These are phyloP conservation scores for Hydractinia echinata DNA, from an alignment of 30 jellyfish, hydroid and myxozoan genomes.

Conservation along the genomic window DNA sequence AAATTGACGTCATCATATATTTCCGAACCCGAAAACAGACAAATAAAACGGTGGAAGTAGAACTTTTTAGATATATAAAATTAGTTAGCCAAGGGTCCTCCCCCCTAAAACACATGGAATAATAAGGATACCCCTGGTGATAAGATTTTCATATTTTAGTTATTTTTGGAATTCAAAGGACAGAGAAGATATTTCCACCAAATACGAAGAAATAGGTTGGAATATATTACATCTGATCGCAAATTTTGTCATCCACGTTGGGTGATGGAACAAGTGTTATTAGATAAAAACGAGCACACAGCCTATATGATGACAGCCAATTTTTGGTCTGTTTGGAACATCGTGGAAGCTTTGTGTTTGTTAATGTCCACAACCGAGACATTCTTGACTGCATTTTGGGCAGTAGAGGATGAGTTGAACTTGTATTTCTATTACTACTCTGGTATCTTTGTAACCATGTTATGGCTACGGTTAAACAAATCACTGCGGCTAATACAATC, in stretches of 20 bases:
- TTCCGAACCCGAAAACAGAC: too few relatives aligned
- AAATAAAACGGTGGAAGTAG: too few relatives aligned
- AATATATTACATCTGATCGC: neutral
- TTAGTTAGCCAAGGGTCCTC: too few relatives aligned
- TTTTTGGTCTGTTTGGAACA: neutral
- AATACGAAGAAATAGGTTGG: neutral
- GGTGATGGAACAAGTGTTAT: neutral
- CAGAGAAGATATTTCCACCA: neutral
- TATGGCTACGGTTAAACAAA: slow-evolving; percentile 22
- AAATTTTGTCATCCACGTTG: slow-evolving; percentile 22
- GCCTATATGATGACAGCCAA: too few relatives aligned
- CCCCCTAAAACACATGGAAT: too few relatives aligned
- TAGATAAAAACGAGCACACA: neutral
- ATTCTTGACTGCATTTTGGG: neutral
- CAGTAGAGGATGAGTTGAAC: neutral
- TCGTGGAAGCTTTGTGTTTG: slow-evolving; percentile 8
- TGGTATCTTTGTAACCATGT: neutral
- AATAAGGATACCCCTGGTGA: too few relatives aligned
- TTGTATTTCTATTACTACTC: neutral
- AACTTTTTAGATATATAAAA: too few relatives aligned
- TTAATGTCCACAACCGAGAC: neutral
- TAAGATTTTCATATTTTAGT: neutral
- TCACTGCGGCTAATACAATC: slow-evolving; percentile 8
- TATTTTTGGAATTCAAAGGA: neutral
- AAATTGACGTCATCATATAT: too few relatives aligned